Base-by-base conservation (phyloP, 2,113 vertebrate species). In the Xiphorhynchus elegans region DNA sequence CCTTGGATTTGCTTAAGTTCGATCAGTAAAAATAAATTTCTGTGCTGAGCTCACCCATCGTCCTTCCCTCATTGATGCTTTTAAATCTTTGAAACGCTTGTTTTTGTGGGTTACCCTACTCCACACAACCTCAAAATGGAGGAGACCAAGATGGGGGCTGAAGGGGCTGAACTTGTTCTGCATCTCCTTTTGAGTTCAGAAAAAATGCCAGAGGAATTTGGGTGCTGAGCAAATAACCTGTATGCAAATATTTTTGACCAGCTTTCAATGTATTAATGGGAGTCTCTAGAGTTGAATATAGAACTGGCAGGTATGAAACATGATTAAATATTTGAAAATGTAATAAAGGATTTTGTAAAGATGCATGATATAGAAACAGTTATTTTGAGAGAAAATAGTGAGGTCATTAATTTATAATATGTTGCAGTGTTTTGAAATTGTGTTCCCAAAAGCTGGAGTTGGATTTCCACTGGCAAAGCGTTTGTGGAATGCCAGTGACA, bases 21-120 rank as follows among this genome's bases (percentile, higher is more conserved):
- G 90, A 96, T 96, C 94, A 96, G 96, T 96, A 96, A 97, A 97
- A 97, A 98, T 97, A 98, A 97, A 97, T 97, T 91, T 95, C 90
- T 92, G 58, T 4, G 1, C 60, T 60, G 80, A 84, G 88, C 87
- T 97, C 83, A 81, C 93, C 93, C 97, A 92, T 97, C 86, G 83
- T 96, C 96, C 87, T 85, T 88, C 74, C 94, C 85, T 69, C 29
- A 2, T 39, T 5, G 26, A 63, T 87, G 83, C 85, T 82, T 64
- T 53, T 46, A 42, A 78, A 84, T 87, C 87, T 89, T 33, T 53
- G 80, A n/a, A 63, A n/a, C 1, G 0, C 39, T 86, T 29, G 2
- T 56, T 53, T 67, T 44, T 10, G 2, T 18, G 26, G 63, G 10
- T 68, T 17, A 47, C 35, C 47, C 37, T 8, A 1, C 0, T 2